Percentiles rank a stretch among this genome's conserved stretches.
Conservation (phyloP, 1,140 invertebrate species). For the Trichonephila clavata region DNA sequence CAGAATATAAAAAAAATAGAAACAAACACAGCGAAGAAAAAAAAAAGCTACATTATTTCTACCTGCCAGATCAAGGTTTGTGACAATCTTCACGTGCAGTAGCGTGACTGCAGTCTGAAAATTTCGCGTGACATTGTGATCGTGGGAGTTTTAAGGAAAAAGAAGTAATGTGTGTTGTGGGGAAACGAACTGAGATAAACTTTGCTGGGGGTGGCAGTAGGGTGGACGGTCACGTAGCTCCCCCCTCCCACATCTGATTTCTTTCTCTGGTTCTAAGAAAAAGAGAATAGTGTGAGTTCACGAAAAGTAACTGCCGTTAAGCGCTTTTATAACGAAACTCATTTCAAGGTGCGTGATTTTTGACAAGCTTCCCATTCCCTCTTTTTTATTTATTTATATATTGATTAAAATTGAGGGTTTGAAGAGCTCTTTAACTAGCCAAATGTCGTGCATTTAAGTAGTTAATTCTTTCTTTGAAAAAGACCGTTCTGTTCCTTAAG, state of each 20-base stretch:
- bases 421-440: background rate
- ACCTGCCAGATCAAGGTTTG: slow-evolving; percentile 6
- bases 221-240: slow-evolving; percentile 36
- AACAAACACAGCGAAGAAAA: background rate
- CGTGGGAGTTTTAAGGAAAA: slow-evolving; percentile 49
- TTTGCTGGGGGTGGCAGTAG: background rate
- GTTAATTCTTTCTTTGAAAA: background rate
- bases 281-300: slow-evolving; percentile 22
- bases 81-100: slow-evolving; percentile 62
- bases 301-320: slow-evolving; percentile 64
- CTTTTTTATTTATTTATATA: slow-evolving; percentile 61
- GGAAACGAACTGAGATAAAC: slow-evolving; percentile 56
- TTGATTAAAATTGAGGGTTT: slow-evolving; percentile 52
- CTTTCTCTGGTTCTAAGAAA: background rate
- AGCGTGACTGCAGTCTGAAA: slow-evolving; percentile 44
- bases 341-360: slow-evolving; percentile 70
- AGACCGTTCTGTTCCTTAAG: background rate
- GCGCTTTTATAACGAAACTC: slow-evolving; percentile 59
- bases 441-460: slow-evolving; percentile 21
- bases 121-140: slow-evolving; percentile 57
- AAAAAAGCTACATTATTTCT: slow-evolving; percentile 58
- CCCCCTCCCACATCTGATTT: background rate
- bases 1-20: slow-evolving; percentile 15
- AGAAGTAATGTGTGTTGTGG: slow-evolving; percentile 47
- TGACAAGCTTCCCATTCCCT: slow-evolving; percentile 29